Conservation (phyloP, 2,888 invertebrate genomes). For the Zaprionus bogoriensis region DNA sequence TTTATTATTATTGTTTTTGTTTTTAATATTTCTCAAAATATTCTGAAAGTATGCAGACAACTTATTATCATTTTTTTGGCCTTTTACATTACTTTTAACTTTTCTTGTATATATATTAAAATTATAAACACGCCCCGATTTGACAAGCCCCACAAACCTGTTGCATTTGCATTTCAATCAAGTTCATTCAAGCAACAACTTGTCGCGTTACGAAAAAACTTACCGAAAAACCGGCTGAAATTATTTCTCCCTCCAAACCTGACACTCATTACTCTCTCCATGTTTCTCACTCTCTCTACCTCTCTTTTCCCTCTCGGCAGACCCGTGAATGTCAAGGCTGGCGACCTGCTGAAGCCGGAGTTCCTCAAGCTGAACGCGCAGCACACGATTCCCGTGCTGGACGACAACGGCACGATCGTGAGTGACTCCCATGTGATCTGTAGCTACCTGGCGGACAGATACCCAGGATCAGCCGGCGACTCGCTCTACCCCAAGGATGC, state of each 20-base stretch:
- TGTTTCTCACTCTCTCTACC: not conserved
- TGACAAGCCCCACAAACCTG: constrained; percentile 23
- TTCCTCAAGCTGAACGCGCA: constrained; percentile 85
- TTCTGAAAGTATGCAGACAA: too few relatives aligned
- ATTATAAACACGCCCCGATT: not conserved
- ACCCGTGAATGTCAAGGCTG: constrained; percentile 74
- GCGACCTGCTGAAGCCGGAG: constrained; percentile 78
- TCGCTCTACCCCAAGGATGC: constrained; percentile 85
- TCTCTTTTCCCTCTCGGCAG: constrained; percentile 39
- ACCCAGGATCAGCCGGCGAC: constrained; percentile 80
- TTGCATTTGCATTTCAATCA: constrained; percentile 18
- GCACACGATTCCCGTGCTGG: constrained; percentile 82
- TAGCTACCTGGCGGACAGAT: constrained; percentile 84
- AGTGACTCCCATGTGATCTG: constrained; percentile 84
- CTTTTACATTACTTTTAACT: not conserved
- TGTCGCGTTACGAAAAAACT: not conserved
- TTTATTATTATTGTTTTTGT: not conserved
- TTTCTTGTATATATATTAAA: not conserved
- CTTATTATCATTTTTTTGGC: not conserved
- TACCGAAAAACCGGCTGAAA: not conserved
- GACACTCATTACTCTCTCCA: not conserved
- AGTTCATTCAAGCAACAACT: not conserved
- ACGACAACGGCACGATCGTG: constrained; percentile 79
- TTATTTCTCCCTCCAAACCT: too few relatives aligned
- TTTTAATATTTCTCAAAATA: not conserved